Conservation (phyloP, 2,797 vertebrate genomes). For the Sebastes itinus region DNA sequence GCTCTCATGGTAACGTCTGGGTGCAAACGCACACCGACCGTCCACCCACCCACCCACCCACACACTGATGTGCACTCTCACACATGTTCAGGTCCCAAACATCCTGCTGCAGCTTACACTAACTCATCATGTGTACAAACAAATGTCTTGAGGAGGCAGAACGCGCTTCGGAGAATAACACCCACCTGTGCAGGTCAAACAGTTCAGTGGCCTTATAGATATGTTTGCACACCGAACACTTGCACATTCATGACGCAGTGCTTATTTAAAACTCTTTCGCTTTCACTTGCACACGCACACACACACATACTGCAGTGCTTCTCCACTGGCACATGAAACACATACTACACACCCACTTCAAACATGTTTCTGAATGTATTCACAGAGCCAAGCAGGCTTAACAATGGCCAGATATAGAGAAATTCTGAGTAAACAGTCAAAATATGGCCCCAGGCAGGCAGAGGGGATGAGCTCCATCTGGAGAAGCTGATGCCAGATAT, state of each 20-base stretch:
- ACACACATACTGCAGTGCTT: background rate
- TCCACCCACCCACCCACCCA: constrained; percentile 27
- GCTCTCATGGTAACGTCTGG: constrained; percentile 47
- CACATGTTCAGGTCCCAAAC: constrained; percentile 84
- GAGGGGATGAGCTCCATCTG: constrained; percentile 70
- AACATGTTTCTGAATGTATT: constrained; percentile 60
- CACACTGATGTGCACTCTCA: constrained; percentile 79
- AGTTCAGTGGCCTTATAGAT: constrained; percentile 54
- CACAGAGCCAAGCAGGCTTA: constrained; percentile 54
- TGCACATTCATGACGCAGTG: constrained; percentile 13
- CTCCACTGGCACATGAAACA: constrained; percentile 30
- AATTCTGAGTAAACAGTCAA: constrained; percentile 66
- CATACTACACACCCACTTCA: constrained; percentile 41
- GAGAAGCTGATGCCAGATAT: constrained; percentile 49
- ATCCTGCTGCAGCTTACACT: constrained; percentile 90
- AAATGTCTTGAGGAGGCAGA: constrained; percentile 82
- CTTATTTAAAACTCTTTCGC: constrained; percentile 23
- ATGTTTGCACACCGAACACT: constrained; percentile 24
- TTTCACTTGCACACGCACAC: constrained; percentile 4
- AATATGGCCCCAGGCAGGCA: constrained; percentile 56
- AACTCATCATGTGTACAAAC: constrained; percentile 91
- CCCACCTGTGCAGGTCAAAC: constrained; percentile 89
- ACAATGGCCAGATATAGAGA: constrained; percentile 68
- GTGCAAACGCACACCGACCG: constrained; percentile 40
- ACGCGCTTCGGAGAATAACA: constrained; percentile 67